These are phyloP conservation scores for Volucella inanis DNA, from an alignment of 2,888 invertebrate genomes.

Conservation along the genomic window DNA sequence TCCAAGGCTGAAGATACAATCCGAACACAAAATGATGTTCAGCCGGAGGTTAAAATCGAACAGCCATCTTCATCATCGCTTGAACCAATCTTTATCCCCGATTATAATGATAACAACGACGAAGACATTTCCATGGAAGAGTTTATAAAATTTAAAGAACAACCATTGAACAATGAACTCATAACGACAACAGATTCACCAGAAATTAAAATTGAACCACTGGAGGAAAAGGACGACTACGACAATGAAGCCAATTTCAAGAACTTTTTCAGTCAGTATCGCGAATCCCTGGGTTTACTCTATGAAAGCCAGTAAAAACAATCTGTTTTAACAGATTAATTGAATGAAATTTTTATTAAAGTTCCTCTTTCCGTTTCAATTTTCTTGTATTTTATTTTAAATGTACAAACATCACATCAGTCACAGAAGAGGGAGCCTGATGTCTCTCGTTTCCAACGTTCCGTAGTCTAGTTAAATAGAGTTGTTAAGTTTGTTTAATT, in stretches of 20 bases:
- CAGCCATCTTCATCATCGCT: slow-evolving; percentile 73
- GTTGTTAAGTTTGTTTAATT: slow-evolving; percentile 30
- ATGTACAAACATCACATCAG: slow-evolving; percentile 69
- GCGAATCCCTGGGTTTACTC: slow-evolving; percentile 76
- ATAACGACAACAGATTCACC: slow-evolving; percentile 10
- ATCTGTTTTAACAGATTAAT: slow-evolving; percentile 22
- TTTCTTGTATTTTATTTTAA: slow-evolving; percentile 28
- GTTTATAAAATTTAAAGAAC: slow-evolving; percentile 76
- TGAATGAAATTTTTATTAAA: slow-evolving; percentile 61
- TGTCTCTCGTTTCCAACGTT: slow-evolving; percentile 47
- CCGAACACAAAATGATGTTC: background rate
- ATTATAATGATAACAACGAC: slow-evolving; percentile 72
- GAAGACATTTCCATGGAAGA: slow-evolving; percentile 77
- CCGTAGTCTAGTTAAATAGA: slow-evolving; percentile 53
- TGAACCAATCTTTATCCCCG: slow-evolving; percentile 76
- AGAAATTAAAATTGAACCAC: slow-evolving; percentile 74
- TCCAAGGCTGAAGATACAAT: slow-evolving; percentile 6
- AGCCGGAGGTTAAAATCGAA: slow-evolving; percentile 1
- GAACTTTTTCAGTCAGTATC: slow-evolving; percentile 77
- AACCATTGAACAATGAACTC: slow-evolving; percentile 30
- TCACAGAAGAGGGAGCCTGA: slow-evolving; percentile 36
- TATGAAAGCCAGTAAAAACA: slow-evolving; percentile 76
- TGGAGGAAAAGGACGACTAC: slow-evolving; percentile 69
- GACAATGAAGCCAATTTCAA: slow-evolving; percentile 77
- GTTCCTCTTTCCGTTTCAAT: slow-evolving; percentile 31